Base-by-base conservation (phyloP, 2,888 invertebrate species). In the Hemithea aestivaria region DNA sequence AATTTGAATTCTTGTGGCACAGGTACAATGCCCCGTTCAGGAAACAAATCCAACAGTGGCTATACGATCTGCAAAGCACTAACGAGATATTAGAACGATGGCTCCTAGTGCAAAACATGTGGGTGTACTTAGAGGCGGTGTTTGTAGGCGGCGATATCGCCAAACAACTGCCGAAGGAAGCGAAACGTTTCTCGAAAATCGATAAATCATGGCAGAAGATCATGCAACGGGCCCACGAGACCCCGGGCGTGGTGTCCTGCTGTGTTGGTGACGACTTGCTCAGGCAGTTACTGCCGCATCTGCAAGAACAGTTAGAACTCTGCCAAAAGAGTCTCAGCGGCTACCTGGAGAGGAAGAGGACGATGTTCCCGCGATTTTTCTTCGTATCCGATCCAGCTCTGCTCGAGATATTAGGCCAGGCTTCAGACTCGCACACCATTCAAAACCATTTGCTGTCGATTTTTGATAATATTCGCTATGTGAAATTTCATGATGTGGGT, bases 121-220 rank as follows among this genome's bases (percentile, higher is more conserved):
- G 98, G 98, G 97, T 98, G 0, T 98, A 98, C 68, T 84, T 98
- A 10, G 98, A 98, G 76, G 98, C 98, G 0, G 98, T 98, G 1
- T 98, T 98, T 75, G 98, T 98, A 0, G 98, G 98, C 1, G 98
- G 98, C 36, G 98, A 98, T 68, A 98, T 98, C 57, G 98, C 98
- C n/a, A 98, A 98, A 65, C 98, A 98, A 67, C 79, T 98, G 30
- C 98, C 98, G 0, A 96, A 96, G 68, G 96, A 96, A 79, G 96
- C 96, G 0, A 96, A 96, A 70, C 89, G 96, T 51, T 98, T 98
- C 78, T 95, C 95, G 20, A 98, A 97, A 87, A 98, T 98, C 45
- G 98, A 98, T 77, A 98, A 98, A 71, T 96, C 97, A 0, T 98
- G 98, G 98, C 97, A 97, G 75, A 98, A 97, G 75, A 98, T 98